Base-by-base conservation (phyloP, 2,888 invertebrate species). In the Stenodema calcarata region DNA sequence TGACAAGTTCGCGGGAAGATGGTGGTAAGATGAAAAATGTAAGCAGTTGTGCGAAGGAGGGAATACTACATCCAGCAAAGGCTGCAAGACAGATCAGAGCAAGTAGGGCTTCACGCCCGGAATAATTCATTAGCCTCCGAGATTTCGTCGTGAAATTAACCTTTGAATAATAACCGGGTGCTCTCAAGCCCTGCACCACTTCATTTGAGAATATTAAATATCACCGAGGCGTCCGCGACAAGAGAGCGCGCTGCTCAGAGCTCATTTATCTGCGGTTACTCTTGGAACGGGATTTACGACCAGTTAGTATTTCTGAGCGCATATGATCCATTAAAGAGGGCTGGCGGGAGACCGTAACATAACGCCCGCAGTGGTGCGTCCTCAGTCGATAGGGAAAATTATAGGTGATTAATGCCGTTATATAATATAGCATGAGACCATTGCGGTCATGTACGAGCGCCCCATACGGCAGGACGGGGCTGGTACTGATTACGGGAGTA, bases 271-370 rank as follows among this genome's bases (percentile, higher is more conserved):
- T 78, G 78, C 78, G 78, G 78, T 78, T 78, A 16, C 78, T 78
- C 78, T 78, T 44, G 14, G 76, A 44, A n/a, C 44, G 23, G 44
- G 47, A 78, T 78, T 78, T 78, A 78, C 78, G 78, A 78, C 41
- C 78, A 78, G 78, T 78, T 78, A 78, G 78, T 78, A 78, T 78
- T 78, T 78, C 78, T 78, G 78, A 78, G 78, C 78, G 78, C 78
- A 78, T 78, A 42, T 44, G 78, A 78, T 78, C 78, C 78, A 78
- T 78, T 78, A 78, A 41, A 78, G 42, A 27, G 78, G 27, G 78
- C 27, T 23, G 78, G 78, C 14, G 27, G 44, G 14, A 27, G 42
- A n/a, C 16, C 41, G 42, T 23, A 78, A 44, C 78, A 78, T 44
- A 44, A 44, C 27, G 23, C 41, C 78, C 47, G 27, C 78, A 44